Evolutionary conservation across 2,113 vertebrate genomes (phyloP).

Genomic region (Amblyopsis rosae): DNA sequence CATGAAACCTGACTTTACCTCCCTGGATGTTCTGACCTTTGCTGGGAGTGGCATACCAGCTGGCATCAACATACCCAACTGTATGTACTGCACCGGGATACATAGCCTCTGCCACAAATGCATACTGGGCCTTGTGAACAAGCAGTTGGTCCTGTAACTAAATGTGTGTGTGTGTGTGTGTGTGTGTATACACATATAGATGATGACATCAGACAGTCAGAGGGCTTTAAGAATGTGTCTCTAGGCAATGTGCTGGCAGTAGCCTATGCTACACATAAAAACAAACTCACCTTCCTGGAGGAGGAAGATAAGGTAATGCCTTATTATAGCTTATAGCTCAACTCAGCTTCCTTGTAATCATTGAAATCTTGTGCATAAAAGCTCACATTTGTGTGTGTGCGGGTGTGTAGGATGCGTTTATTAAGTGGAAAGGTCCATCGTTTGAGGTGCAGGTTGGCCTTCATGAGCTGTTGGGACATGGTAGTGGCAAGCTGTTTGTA

Average conservation of each 20-base stretch:
- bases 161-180: constrained; percentile 1
- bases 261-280: constrained; percentile 82
- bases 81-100: constrained; percentile 53
- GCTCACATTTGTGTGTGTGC: not conserved
- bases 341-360: no score
- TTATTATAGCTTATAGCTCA: not conserved
- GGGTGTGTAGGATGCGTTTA: constrained; percentile 82
- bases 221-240: constrained; percentile 92
- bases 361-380: not conserved
- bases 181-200: constrained; percentile 63
- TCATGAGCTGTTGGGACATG: constrained; percentile 88
- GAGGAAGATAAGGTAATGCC: constrained; percentile 84
- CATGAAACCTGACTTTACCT: constrained; percentile 91
- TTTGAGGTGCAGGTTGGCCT: constrained; percentile 93
- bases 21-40: constrained; percentile 89
- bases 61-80: constrained; percentile 94
- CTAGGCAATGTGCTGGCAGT: constrained; percentile 89
- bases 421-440: constrained; percentile 87
- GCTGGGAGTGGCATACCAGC: constrained; percentile 91
- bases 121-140: not conserved
- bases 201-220: constrained; percentile 88
- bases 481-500: constrained; percentile 89
- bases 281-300: constrained; percentile 87
- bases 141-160: not conserved
- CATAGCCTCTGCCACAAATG: not conserved